Base-by-base conservation (phyloP, 1,140 invertebrate species). In the Parasteatoda tepidariorum region DNA sequence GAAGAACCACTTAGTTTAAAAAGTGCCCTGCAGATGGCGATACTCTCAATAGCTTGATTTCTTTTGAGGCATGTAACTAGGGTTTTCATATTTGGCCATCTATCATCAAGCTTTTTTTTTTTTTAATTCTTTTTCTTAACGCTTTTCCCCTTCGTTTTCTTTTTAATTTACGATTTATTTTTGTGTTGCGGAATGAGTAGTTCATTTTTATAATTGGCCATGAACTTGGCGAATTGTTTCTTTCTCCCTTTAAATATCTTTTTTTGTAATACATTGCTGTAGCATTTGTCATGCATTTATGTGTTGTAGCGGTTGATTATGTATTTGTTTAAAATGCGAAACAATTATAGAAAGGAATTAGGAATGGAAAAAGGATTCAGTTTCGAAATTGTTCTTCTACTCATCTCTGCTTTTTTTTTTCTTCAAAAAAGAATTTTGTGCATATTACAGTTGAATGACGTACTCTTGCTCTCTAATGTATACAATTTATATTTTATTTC, bases 11-110 rank as follows among this genome's bases (percentile, higher is more conserved):
- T 4, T 82, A 82, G 78, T 82, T 82, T 57, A 82, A 82, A 82
- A 82, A 82, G 30, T 26, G 66, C 26, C 81, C 81, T 73, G 70
- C 70, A 83, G 81, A 83, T 83, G 81, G 81, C 81, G 81, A 73
- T 82, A 82, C 66, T 70, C 78, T 82, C 78, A 82, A 82, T 82
- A 62, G 76, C 62, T 62, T 54, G 24, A 33, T 55, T 70, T 71
- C 78, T 82, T 82, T 54, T 61, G 61, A 59, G 57, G 28, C 22
- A 11, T 13, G 24, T 18, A 82, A 82, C 66, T 54, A 64, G 67
- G 78, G 78, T 82, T 82, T 82, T 82, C 78, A 82, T 67, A 82
- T 82, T 82, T 82, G 78, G 78, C 78, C 67, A 71, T 82, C 78
- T 82, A 82, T 82, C 78, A 70, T 82, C 67, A 26, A 9, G 33